Evolutionary conservation across 23 tunicate genomes (phyloP).

Genomic region (Clavelina lepadiformis): DNA sequence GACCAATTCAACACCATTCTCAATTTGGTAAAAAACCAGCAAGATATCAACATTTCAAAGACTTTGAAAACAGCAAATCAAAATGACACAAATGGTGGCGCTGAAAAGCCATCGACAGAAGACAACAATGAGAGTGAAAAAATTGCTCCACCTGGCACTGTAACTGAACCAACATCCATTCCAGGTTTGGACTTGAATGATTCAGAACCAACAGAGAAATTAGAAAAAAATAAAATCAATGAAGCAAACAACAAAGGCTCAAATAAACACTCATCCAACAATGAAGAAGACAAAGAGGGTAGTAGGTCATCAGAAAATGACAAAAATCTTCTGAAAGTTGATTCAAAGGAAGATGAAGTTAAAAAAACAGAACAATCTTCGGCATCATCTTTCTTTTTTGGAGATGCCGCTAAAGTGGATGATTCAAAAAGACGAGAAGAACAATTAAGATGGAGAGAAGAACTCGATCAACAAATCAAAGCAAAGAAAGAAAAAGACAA

Average conservation of each 20-base stretch:
- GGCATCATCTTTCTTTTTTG: constrained; percentile 84
- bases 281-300: constrained; percentile 2
- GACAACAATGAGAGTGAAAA: neutral
- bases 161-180: constrained; percentile 36
- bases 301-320: neutral
- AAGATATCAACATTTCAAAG: constrained; percentile 62
- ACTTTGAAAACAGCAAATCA: constrained; percentile 26
- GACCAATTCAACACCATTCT: constrained; percentile 80
- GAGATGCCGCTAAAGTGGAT: constrained; percentile 63
- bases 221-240: constrained; percentile 1
- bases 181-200: constrained; percentile 33
- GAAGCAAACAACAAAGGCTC: constrained; percentile 4
- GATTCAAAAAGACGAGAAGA: constrained; percentile 73
- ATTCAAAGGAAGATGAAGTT: too few relatives aligned
- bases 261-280: constrained; percentile 17
- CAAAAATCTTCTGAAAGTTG: too few relatives aligned
- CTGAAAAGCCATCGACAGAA: neutral
- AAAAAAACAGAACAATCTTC: constrained; percentile 20
- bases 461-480: constrained; percentile 63
- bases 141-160: constrained; percentile 1
- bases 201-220: neutral
- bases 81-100: neutral
- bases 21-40: constrained; percentile 65
- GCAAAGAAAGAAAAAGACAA: constrained; percentile 43
- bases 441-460: constrained; percentile 75